Evolutionary conservation across 2,113 vertebrate species (phyloP).

Genomic region (Halcyon senegalensis): DNA sequence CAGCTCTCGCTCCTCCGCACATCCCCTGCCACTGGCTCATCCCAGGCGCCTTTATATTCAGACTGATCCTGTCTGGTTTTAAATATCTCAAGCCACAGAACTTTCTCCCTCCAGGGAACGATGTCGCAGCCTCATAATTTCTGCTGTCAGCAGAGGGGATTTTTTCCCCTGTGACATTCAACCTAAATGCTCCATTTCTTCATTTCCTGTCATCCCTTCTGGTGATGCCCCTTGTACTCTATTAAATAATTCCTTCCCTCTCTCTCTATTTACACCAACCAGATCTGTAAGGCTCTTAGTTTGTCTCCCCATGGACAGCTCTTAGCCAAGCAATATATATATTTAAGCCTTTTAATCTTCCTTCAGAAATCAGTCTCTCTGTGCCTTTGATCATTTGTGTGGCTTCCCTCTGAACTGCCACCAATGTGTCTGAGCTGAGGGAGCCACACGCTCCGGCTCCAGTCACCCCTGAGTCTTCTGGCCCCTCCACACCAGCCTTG

Average conservation of each 20-base stretch:
- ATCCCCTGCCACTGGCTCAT: slow-evolving; percentile 1
- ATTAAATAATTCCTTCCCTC: slow-evolving; percentile 62
- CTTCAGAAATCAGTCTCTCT: slow-evolving; percentile 34
- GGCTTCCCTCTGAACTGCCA: not conserved
- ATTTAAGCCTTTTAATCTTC: slow-evolving; percentile 68
- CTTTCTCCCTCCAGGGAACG: slow-evolving; percentile 38
- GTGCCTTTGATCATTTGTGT: slow-evolving; percentile 43
- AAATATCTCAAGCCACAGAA: slow-evolving; percentile 53
- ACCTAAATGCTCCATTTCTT: slow-evolving; percentile 61
- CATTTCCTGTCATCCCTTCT: slow-evolving; percentile 60
- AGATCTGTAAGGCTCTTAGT: slow-evolving; percentile 54
- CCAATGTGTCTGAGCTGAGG: rapidly evolving
- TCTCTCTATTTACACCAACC: slow-evolving; percentile 50
- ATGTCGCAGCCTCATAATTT: slow-evolving; percentile 35
- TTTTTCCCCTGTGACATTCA: slow-evolving; percentile 63
- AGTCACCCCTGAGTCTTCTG: not conserved
- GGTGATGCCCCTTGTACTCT: slow-evolving; percentile 53
- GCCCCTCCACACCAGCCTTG: not conserved
- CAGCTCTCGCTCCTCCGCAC: not conserved
- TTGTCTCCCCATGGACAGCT: slow-evolving; percentile 53
- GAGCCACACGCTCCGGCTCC: rapidly evolving
- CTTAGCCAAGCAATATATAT: slow-evolving; percentile 59
- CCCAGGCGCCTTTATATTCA: not conserved
- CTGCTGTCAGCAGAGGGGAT: slow-evolving; percentile 52
- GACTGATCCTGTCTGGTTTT: slow-evolving; percentile 54